These are phyloP conservation scores for Drepanosiphum platanoidis DNA, from an alignment of 2,888 invertebrate species.

Conservation along the genomic window DNA sequence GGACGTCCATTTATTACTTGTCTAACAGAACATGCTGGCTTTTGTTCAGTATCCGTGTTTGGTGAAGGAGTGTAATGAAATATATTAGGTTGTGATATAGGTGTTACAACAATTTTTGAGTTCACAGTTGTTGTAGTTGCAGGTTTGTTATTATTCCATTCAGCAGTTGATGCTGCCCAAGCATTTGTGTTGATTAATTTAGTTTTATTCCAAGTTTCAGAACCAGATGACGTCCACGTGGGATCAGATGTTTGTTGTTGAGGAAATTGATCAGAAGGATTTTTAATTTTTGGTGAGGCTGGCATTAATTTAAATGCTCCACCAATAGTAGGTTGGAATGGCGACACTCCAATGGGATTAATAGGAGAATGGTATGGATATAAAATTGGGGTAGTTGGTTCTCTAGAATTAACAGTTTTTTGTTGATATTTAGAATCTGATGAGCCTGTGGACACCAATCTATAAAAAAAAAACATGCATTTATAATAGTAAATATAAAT, in stretches of 20 bases:
- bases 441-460: constrained; percentile 62
- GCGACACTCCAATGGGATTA: constrained; percentile 84
- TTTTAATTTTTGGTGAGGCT: constrained; percentile 70
- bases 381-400: constrained; percentile 65
- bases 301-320: constrained; percentile 93
- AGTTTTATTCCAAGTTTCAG: constrained; percentile 61
- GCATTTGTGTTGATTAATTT: constrained; percentile 56
- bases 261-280: constrained; percentile 49
- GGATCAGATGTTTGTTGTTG: constrained; percentile 42
- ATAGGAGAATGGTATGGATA: constrained; percentile 76
- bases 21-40: constrained; percentile 50
- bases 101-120: constrained; percentile 59
- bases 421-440: constrained; percentile 62
- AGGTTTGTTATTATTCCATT: constrained; percentile 58
- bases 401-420: constrained; percentile 63
- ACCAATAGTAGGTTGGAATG: constrained; percentile 92
- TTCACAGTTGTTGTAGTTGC: constrained; percentile 54
- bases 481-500: neutral
- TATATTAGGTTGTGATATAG: constrained; percentile 52
- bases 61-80: constrained; percentile 53
- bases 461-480: constrained; percentile 40
- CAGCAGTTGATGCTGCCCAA: constrained; percentile 60
- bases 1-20: constrained; percentile 50
- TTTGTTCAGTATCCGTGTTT: constrained; percentile 57
- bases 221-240: constrained; percentile 41